phyloP scores from a whole-genome alignment of 2,113 vertebrate species.

The Campylorhamphus procurvoides region DNA sequence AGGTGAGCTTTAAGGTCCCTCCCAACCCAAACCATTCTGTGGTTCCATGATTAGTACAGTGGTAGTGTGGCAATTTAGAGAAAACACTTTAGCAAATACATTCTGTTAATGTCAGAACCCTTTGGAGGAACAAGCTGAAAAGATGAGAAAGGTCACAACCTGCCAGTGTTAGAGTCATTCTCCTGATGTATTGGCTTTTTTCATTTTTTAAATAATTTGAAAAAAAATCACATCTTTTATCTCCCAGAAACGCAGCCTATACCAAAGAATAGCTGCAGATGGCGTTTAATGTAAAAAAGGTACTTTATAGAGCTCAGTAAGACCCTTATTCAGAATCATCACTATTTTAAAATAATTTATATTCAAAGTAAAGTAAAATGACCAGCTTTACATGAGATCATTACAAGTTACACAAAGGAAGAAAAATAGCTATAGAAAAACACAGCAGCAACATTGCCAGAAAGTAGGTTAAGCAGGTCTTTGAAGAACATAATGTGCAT shows the following conservation, averaged over 20 bases:
- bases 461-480: slow-evolving; percentile 10
- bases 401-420: slow-evolving; percentile 28
- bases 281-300: background rate
- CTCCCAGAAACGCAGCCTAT: background rate
- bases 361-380: background rate
- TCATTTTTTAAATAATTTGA: background rate
- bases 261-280: background rate
- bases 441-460: background rate
- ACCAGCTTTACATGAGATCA: background rate
- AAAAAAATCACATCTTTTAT: background rate
- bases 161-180: background rate
- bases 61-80: background rate
- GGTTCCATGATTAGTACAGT: background rate
- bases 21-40: background rate
- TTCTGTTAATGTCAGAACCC: background rate
- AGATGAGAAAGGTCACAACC: slow-evolving; percentile 8
- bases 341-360: background rate
- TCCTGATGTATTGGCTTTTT: background rate
- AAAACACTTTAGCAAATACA: background rate
- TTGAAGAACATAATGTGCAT: slow-evolving; percentile 2
- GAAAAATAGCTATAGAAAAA: slow-evolving; percentile 40
- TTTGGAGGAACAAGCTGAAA: slow-evolving; percentile 12
- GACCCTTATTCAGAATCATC: background rate
- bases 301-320: background rate
- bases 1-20: background rate